Conservation (phyloP, 2,113 vertebrate species). For the Pluvialis apricaria region DNA sequence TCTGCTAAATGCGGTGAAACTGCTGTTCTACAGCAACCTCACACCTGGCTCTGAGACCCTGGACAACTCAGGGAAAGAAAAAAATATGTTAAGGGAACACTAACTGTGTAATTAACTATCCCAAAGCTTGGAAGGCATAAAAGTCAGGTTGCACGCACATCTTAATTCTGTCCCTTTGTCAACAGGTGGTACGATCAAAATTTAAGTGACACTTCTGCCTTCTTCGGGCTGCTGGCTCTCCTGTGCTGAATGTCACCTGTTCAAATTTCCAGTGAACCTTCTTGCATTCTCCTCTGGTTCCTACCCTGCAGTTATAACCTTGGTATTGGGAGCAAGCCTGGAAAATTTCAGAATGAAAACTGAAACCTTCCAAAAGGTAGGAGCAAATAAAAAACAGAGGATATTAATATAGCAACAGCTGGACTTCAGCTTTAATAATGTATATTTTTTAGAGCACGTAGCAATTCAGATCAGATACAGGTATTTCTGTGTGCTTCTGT, state of each 20-base stretch:
- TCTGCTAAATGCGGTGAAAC: not conserved
- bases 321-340: slow-evolving; percentile 57
- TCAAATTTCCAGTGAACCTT: slow-evolving; percentile 57
- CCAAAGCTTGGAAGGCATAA: not conserved
- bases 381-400: slow-evolving; percentile 65
- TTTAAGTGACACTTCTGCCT: not conserved
- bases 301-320: slow-evolving; percentile 26
- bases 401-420: slow-evolving; percentile 63
- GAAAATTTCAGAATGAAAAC: slow-evolving; percentile 65
- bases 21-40: not conserved
- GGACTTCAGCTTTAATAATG: slow-evolving; percentile 58
- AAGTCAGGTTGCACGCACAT: not conserved
- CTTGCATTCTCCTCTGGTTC: slow-evolving; percentile 32
- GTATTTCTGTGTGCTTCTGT: slow-evolving; percentile 11
- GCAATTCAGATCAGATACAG: slow-evolving; percentile 25
- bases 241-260: slow-evolving; percentile 40
- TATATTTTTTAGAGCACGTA: slow-evolving; percentile 18
- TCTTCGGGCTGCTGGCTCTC: slow-evolving; percentile 21
- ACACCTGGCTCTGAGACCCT: not conserved
- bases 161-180: slow-evolving; percentile 25
- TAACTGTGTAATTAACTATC: not conserved
- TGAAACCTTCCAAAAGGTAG: slow-evolving; percentile 62
- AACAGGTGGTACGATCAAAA: slow-evolving; percentile 18
- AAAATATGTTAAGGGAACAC: not conserved
- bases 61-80: not conserved